Base-by-base conservation (phyloP, 2,888 invertebrate species). In the Philhelius pedissequus region DNA sequence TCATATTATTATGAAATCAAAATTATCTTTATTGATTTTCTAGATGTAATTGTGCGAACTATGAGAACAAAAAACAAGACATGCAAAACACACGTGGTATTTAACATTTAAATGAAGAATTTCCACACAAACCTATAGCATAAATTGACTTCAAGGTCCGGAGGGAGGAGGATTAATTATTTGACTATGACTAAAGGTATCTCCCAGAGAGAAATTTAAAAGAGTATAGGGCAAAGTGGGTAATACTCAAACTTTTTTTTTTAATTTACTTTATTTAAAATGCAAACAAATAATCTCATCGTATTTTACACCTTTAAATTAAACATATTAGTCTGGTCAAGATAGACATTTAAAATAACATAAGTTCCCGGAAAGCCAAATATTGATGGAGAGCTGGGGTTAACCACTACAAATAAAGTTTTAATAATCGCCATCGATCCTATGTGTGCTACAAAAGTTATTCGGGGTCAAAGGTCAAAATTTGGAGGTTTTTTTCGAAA, bases 21-120 rank as follows among this genome's bases (percentile, higher is more conserved):
- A 54, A 45, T 35, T 9, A 52, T 27, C 3, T 52, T 1, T 84
- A 84, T 84, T 66, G 83, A 84, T 84, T 84, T 84, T 69, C 69
- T 66, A 52, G 48, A 79, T 70, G 43, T 35, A 83, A 74, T 74
- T 58, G 54, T 70, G n/a, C 43, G 50, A 38, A 40, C 15, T 25
- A 22, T 18, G 18, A 9, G 58, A 58, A 40, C 45, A 52, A 40
- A 52, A 60, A 77, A 70, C n/a, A 5, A n/a, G 30, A 32, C 27
- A 50, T 30, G 27, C 40, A 32, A 60, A 40, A 27, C 15, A 52
- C n/a, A 32, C 35, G 20, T 56, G 8, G 13, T 5, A 15, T 43
- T 25, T 30, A 20, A 48, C 43, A 25, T 43, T 30, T 27, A 15
- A 27, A 27, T 15, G 18, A 45, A 27, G 45, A 58, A 20, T 18